phyloP scores from a whole-genome alignment of 2,888 invertebrate genomes.

The Hartigia nigra region DNA sequence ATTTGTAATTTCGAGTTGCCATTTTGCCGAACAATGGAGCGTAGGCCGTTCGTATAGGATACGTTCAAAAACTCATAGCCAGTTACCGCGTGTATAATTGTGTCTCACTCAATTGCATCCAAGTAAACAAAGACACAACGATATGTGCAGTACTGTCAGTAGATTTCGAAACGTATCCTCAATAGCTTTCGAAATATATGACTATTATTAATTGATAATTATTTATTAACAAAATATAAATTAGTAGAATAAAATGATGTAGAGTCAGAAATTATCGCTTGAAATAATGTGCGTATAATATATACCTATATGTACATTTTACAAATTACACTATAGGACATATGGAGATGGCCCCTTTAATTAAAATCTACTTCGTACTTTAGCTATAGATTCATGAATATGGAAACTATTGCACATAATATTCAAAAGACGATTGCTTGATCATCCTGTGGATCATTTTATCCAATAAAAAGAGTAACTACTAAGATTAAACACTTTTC shows the following conservation, averaged over 20 bases:
- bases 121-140: too few species aligned
- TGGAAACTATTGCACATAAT: not conserved
- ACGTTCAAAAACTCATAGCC: too few species aligned
- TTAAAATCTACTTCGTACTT: not conserved
- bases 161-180: too few species aligned
- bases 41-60: not conserved
- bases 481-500: not conserved
- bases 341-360: not conserved
- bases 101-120: too few species aligned
- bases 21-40: constrained; percentile 19
- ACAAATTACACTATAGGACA: constrained; percentile 14
- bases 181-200: not conserved
- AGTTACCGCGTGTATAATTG: too few species aligned
- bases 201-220: not conserved
- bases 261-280: not conserved
- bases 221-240: not conserved
- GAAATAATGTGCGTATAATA: constrained; percentile 25
- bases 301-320: constrained; percentile 28
- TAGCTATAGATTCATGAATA: not conserved
- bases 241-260: not conserved
- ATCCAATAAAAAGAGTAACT: not conserved
- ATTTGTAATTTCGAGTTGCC: constrained; percentile 5
- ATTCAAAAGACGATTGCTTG: not conserved
- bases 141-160: too few species aligned
- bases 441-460: not conserved